Percentiles rank a stretch among this genome's conserved stretches.
Conservation (phyloP, 2,113 vertebrate genomes). For the Syrmaticus mikado region DNA sequence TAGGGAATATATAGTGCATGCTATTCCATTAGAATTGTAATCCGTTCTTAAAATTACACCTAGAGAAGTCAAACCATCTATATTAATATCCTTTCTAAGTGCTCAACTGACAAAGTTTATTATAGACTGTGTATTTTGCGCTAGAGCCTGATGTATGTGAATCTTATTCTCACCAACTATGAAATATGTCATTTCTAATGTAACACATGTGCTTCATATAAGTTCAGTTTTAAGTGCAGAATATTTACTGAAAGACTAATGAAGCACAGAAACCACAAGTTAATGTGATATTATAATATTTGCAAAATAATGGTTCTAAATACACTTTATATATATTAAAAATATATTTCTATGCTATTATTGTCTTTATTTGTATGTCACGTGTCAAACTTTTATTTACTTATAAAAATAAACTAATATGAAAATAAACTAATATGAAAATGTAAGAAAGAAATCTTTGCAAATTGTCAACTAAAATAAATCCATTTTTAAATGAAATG, state of each 20-base stretch:
- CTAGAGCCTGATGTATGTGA: background rate
- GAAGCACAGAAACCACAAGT: background rate
- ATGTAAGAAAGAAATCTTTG: background rate
- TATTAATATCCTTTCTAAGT: background rate
- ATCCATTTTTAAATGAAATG: background rate
- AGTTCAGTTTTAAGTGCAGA: background rate
- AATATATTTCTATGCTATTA: background rate
- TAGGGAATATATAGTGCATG: background rate
- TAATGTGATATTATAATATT: background rate
- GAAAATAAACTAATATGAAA: background rate
- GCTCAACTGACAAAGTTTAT: background rate
- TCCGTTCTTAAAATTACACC: background rate
- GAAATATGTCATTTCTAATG: background rate
- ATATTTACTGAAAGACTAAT: background rate
- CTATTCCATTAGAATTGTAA: background rate
- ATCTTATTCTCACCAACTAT: background rate
- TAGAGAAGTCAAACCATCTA: background rate
- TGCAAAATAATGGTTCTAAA: too few relatives aligned
- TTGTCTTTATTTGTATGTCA: background rate
- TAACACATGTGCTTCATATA: accelerated
- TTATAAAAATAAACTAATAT: background rate
- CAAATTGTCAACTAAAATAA: background rate
- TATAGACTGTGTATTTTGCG: background rate
- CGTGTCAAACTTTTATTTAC: background rate
- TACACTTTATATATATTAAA: background rate